Percentiles rank a stretch among this genome's conserved stretches.
Conservation (phyloP, 2,888 invertebrate species). For the Orchesellides sinensis region DNA sequence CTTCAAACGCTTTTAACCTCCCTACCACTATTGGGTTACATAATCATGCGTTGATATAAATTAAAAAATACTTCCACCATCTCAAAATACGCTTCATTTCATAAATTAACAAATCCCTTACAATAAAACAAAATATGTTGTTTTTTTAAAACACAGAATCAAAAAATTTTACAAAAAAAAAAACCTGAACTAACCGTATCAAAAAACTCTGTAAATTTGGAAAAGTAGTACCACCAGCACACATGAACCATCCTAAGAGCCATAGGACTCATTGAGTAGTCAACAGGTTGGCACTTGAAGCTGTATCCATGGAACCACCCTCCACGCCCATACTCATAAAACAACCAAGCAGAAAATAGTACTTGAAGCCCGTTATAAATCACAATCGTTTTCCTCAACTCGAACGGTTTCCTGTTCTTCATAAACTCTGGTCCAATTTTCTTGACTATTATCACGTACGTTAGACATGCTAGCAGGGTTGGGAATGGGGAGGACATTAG, state of each 20-base stretch:
- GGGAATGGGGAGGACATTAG: conserved; percentile 96
- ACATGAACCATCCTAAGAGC: conserved; percentile 93
- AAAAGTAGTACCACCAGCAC: conserved; percentile 98
- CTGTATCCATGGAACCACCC: conserved; percentile 95
- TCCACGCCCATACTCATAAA: conserved; percentile 88
- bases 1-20: too few species aligned
- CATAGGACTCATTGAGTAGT: conserved; percentile 87
- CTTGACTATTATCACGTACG: conserved; percentile 94
- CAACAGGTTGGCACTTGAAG: conserved; percentile 93
- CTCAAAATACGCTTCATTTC: not conserved
- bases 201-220: conserved; percentile 97
- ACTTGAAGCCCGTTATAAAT: conserved; percentile 85
- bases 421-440: conserved; percentile 89
- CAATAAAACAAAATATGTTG: too few species aligned
- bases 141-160: not conserved
- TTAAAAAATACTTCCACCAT: not conserved
- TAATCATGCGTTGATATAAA: too few species aligned
- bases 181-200: conserved; percentile 91
- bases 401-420: conserved; percentile 90
- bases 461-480: conserved; percentile 91
- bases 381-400: conserved; percentile 86
- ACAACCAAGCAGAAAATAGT: conserved; percentile 63
- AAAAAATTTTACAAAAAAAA: not conserved
- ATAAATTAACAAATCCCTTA: not conserved
- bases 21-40: too few species aligned